A percentile compares a stretch with the other conserved stretches of the same genome.
phyloP scores from a whole-genome alignment of 2,888 invertebrate species.

The Syrista parreyssii region DNA sequence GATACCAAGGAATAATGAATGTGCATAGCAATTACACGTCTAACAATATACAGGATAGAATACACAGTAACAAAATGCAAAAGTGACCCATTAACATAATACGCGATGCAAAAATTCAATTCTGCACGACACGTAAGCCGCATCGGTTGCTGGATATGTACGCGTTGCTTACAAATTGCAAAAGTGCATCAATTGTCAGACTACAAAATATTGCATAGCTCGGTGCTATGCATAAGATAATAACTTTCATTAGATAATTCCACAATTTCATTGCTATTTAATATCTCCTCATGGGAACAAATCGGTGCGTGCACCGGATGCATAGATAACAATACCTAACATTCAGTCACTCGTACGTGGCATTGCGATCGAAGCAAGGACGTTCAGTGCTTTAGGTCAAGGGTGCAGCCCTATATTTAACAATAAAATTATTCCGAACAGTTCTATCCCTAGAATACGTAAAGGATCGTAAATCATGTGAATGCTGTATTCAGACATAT shows the following conservation, averaged over 20 bases:
- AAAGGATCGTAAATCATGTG: conserved; percentile 23
- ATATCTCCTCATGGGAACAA: not conserved
- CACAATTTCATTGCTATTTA: not conserved
- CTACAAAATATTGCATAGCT: not conserved
- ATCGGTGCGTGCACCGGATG: no score
- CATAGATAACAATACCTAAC: not conserved
- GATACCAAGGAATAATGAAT: not conserved
- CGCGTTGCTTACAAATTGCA: not conserved
- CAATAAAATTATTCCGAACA: conserved; percentile 26
- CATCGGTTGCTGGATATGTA: not conserved
- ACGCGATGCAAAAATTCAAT: not conserved
- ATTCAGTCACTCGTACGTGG: not conserved
- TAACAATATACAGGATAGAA: conserved; percentile 6
- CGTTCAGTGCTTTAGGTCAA: conserved; percentile 34
- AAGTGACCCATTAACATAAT: conserved; percentile 46
- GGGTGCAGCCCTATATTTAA: conserved; percentile 29
- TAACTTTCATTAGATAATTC: not conserved
- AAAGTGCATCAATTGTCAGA: not conserved
- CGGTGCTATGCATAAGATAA: not conserved
- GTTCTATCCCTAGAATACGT: conserved; percentile 15
- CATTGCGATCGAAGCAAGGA: conserved; percentile 36
- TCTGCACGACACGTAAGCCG: not conserved
- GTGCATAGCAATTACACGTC: not conserved
- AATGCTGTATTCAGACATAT: conserved; percentile 20
- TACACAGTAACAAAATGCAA: conserved; percentile 20